phyloP scores from a whole-genome alignment of 2,888 invertebrate species.

The Stramonita haemastoma region DNA sequence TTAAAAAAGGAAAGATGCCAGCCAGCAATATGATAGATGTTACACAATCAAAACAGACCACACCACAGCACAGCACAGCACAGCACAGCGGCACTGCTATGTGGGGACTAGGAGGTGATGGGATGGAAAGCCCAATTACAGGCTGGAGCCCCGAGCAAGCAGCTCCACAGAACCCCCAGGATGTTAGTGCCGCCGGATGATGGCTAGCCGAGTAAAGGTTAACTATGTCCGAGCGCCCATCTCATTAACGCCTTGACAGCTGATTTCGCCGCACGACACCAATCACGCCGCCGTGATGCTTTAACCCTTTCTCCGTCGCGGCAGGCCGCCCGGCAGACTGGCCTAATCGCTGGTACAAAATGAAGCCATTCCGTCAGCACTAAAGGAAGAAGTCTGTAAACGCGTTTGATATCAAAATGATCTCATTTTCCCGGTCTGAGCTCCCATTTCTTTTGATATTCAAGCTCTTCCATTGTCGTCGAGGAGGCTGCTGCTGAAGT shows the following conservation, averaged over 20 bases:
- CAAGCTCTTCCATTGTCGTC: neutral
- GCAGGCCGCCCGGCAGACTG: neutral
- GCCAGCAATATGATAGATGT: no score
- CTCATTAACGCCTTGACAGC: conserved; percentile 44
- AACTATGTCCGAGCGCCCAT: conserved; percentile 43
- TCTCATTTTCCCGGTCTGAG: conserved; percentile 27
- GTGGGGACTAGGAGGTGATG: no score
- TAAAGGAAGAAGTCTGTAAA: neutral
- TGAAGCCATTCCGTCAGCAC: conserved; percentile 26
- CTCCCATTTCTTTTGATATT: conserved; percentile 5
- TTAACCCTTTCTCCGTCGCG: conserved; percentile 5
- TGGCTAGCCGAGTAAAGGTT: conserved; percentile 29
- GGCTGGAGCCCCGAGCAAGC: neutral
- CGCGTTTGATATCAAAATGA: conserved; percentile 37
- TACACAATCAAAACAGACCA: no score
- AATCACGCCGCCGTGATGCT: conserved; percentile 32
- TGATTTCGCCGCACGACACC: conserved; percentile 41
- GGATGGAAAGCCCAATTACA: neutral
- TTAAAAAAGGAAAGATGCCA: no score
- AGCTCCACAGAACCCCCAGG: neutral
- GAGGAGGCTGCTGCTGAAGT: neutral
- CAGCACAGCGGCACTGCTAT: no score
- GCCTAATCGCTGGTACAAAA: conserved; percentile 29
- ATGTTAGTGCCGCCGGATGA: conserved; percentile 32
- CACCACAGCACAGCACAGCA: no score